A percentile compares a stretch with the other conserved stretches of the same genome.
Evolutionary conservation across 2,113 vertebrate genomes (phyloP).

Genomic region (Onychostruthus taczanowskii): DNA sequence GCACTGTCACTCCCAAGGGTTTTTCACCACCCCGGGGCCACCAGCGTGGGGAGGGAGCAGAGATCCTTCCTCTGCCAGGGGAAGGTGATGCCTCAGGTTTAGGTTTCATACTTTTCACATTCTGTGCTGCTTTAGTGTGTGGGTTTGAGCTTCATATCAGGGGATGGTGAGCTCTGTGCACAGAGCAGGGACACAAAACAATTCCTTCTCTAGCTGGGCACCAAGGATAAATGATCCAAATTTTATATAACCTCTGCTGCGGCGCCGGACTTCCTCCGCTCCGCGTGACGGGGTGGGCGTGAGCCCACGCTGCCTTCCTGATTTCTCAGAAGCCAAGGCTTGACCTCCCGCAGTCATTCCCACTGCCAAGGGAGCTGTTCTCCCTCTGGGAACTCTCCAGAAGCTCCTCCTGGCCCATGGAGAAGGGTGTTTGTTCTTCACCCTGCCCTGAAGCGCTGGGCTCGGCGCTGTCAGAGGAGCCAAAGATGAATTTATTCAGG

Average conservation of each 20-base stretch:
- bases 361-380: accelerated
- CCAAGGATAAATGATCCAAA: too few relatives aligned
- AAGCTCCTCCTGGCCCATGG: not conserved
- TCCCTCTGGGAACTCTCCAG: not conserved
- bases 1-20: accelerated
- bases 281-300: not conserved
- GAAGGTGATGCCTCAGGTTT: not conserved
- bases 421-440: not conserved
- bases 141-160: too few relatives aligned
- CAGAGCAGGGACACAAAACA: too few relatives aligned
- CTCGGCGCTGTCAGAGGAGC: not conserved
- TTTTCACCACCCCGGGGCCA: not conserved
- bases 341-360: not conserved
- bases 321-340: conserved; percentile 35
- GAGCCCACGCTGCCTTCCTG: conserved; percentile 1
- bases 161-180: too few relatives aligned
- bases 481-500: not conserved
- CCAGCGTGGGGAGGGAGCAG: not conserved
- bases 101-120: too few relatives aligned
- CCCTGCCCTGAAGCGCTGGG: too few relatives aligned
- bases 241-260: not conserved
- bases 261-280: not conserved
- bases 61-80: not conserved
- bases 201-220: too few relatives aligned
- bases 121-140: too few relatives aligned